Base-by-base conservation (phyloP, 2,113 vertebrate species). In the Miniopterus natalensis region DNA sequence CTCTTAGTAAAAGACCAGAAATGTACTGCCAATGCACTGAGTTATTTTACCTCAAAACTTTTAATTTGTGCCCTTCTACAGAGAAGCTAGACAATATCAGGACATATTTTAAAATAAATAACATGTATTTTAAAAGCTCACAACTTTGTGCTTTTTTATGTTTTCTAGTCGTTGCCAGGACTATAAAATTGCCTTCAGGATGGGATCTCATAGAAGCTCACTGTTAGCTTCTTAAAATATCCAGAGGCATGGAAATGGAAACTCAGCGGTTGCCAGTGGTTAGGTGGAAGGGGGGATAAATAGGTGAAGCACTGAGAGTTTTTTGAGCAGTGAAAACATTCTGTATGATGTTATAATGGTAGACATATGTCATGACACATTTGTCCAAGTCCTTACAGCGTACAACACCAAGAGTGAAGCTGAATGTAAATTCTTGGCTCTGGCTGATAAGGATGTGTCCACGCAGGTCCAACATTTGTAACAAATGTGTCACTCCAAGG, bases 231-330 rank as follows among this genome's bases (percentile, higher is more conserved):
- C 27, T 74, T 68, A 88, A 95, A 92, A 70, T 74, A 94, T 59
- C 63, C 10, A 15, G 45, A 14, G 13, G 21, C 68, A 53, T 83
- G 84, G 92, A 97, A 96, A 79, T 55, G 15, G 20, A 94, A 93
- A 57, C 6, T 74, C n/a, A 27, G 68, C 4, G 14, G 59, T 87
- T 70, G 3, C 66, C n/a, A 75, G 31, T 18, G n/a, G 31, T 66
- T 88, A 70, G n/a, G 42, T 88, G 40, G 42, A 21, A 92, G 51
- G 40, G 61, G 25, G 42, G 8, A 55, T 83, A 42, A 75, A 25
- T 75, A 87, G 45, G 7, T 57, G 59, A 53, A 66, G 59, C 25
- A 83, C 59, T 29, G 49, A 65, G 31, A 70, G 83, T 59, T 75
- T 83, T 81, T 51, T 53, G 27, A 42, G 20, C 42, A 51, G 20